Evolutionary conservation across 30 jellyfish, hydroid and myxozoan genomes (phyloP).

Genomic region (Pseudorhiza aurosa): DNA sequence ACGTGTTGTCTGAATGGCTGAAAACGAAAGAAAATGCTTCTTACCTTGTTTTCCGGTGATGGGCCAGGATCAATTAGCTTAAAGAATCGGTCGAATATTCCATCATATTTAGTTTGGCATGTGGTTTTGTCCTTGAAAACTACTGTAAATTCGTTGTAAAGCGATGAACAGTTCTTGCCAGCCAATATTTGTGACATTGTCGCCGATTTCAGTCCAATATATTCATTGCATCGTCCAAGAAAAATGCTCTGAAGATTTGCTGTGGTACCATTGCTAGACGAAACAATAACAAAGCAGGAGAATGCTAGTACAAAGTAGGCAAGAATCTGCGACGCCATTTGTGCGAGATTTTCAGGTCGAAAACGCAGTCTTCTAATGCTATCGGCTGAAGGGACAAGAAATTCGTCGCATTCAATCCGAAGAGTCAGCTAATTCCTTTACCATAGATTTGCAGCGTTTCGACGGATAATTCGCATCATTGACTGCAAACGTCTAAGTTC

Average conservation of each 20-base stretch:
- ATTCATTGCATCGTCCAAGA: conserved; percentile 35
- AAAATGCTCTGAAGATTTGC: conserved; percentile 13
- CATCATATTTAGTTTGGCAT: background rate
- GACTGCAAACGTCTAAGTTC: too few species aligned
- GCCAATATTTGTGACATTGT: background rate
- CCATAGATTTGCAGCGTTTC: too few species aligned
- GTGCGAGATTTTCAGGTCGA: too few species aligned
- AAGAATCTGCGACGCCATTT: too few species aligned
- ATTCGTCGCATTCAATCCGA: too few species aligned
- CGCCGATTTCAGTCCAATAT: background rate
- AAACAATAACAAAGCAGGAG: background rate
- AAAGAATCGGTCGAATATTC: background rate
- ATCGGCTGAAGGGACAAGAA: too few species aligned
- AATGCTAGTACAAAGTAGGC: background rate
- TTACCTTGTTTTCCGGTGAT: conserved; percentile 1
- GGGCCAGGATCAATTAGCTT: conserved; percentile 6
- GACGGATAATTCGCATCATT: too few species aligned
- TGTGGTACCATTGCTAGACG: conserved; percentile 14
- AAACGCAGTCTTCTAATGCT: too few species aligned
- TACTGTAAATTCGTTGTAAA: background rate
- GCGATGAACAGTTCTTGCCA: conserved; percentile 19
- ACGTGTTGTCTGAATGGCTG: background rate
- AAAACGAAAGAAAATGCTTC: background rate
- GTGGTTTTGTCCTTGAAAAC: conserved; percentile 4
- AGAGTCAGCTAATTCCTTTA: too few species aligned